phyloP scores from a whole-genome alignment of 2,113 vertebrate species.

The Lagenorhynchus albirostris region DNA sequence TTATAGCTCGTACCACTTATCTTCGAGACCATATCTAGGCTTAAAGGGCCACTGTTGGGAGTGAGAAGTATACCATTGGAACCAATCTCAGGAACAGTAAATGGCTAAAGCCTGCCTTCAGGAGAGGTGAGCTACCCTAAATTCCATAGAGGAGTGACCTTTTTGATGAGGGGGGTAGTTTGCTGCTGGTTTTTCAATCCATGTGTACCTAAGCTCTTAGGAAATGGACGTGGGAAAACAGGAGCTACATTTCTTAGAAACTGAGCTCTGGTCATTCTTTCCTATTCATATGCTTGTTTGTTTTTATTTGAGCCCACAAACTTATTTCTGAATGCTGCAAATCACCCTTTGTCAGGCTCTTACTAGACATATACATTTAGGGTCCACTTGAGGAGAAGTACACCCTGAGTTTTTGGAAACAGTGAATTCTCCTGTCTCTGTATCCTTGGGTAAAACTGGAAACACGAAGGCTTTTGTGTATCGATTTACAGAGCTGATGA shows the following conservation, averaged over 20 bases:
- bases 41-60: background rate
- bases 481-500: background rate
- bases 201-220: background rate
- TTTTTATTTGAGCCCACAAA: background rate
- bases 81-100: background rate
- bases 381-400: background rate
- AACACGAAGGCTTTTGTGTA: background rate
- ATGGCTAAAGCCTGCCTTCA: background rate
- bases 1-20: background rate
- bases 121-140: background rate
- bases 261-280: background rate
- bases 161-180: background rate
- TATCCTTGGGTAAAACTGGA: background rate
- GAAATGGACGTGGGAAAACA: background rate
- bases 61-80: background rate
- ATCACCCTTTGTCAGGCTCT: background rate
- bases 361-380: background rate
- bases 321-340: background rate
- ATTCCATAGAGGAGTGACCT: background rate
- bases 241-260: background rate
- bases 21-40: background rate
- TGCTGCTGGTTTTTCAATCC: background rate
- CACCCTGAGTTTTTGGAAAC: background rate
- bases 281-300: background rate
- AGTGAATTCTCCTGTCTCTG: background rate